Evolutionary conservation across 1,140 invertebrate genomes (phyloP).

Genomic region (Pseudomyrmex cubaensis): DNA sequence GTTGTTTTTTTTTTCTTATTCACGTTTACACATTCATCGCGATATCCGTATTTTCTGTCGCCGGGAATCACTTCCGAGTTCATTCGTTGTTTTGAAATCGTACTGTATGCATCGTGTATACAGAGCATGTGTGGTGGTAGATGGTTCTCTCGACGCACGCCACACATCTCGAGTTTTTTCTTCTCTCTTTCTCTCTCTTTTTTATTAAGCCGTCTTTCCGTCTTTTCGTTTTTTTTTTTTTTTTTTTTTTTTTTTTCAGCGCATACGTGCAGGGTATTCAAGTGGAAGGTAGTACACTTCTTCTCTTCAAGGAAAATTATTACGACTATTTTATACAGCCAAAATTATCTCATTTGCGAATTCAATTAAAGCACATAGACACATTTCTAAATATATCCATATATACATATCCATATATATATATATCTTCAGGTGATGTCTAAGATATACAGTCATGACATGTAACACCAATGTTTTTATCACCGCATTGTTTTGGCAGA

Average conservation of each 20-base stretch:
- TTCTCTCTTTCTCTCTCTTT: background rate
- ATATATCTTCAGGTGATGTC: background rate
- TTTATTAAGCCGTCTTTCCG: background rate
- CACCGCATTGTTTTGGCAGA: constrained; percentile 41
- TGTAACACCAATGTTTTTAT: constrained; percentile 13
- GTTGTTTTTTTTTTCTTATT: constrained; percentile 8
- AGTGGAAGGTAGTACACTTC: background rate
- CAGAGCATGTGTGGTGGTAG: background rate
- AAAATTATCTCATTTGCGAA: background rate
- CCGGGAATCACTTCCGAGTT: no score
- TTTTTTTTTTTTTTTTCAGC: no score
- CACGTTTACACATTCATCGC: background rate
- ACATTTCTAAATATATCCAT: no score
- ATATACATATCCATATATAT: no score
- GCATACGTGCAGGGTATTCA: background rate
- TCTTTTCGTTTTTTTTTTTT: background rate
- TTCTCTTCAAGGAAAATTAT: background rate
- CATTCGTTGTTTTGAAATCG: background rate
- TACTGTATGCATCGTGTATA: background rate
- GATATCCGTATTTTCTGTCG: background rate
- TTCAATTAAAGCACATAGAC: background rate
- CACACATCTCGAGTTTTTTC: background rate
- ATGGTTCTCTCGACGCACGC: background rate
- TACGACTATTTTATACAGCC: background rate
- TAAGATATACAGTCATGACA: background rate